phyloP scores from a whole-genome alignment of 2,797 vertebrate genomes.

The Morelia viridis region DNA sequence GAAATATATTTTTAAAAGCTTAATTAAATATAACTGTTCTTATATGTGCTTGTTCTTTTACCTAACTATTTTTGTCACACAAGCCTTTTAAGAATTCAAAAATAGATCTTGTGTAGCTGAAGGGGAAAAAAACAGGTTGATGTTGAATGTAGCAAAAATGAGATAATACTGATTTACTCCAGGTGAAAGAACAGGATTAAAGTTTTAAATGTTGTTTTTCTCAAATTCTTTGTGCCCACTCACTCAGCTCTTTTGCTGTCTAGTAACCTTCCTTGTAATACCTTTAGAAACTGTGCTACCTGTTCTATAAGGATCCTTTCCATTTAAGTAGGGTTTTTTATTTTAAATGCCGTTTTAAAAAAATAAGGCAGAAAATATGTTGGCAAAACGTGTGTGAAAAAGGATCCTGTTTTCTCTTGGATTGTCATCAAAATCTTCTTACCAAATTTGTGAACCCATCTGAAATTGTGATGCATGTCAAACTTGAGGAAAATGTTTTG shows the following conservation, averaged over 20 bases:
- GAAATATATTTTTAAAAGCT: not conserved
- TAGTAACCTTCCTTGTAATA: not conserved
- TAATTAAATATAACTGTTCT: not conserved
- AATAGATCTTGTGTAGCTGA: not conserved
- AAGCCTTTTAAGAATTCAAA: not conserved
- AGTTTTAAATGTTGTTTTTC: not conserved
- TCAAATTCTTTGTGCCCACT: not conserved
- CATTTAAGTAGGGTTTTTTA: not conserved
- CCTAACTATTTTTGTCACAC: not conserved
- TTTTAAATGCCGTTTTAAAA: not conserved
- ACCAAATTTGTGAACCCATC: not conserved
- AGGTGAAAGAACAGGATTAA: not conserved
- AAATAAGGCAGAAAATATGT: too few relatives aligned
- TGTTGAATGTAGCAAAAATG: not conserved
- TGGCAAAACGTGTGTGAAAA: not conserved
- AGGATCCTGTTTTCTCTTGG: not conserved
- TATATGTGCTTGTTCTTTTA: not conserved
- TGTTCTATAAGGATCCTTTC: not conserved
- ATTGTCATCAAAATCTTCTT: not conserved
- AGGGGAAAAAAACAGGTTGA: too few relatives aligned
- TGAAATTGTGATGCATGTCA: not conserved
- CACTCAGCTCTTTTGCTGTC: not conserved
- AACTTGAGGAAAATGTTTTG: not conserved
- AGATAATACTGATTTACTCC: not conserved
- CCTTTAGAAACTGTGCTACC: not conserved